Conservation (phyloP, 1,140 invertebrate genomes). For the Ceratina calcarata region DNA sequence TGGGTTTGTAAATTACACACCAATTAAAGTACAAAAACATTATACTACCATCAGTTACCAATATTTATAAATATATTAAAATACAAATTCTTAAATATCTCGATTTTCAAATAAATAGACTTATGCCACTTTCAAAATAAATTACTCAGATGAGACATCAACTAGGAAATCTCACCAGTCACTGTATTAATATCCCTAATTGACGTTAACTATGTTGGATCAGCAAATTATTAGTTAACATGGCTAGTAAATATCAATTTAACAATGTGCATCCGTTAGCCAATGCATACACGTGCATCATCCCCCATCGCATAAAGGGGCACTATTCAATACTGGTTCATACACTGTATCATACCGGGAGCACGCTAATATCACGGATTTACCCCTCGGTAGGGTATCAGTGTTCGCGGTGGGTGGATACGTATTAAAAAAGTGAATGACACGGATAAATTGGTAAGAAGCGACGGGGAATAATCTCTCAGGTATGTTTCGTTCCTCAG, state of each 20-base stretch:
- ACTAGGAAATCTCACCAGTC: no score
- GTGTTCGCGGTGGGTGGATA: not conserved
- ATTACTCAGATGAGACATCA: no score
- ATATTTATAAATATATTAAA: no score
- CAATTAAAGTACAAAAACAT: no score
- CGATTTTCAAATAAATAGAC: no score
- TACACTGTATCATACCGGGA: not conserved
- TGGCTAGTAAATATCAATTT: no score
- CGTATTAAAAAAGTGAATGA: constrained; percentile 21
- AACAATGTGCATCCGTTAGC: not conserved
- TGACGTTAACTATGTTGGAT: not conserved
- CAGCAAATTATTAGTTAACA: not conserved
- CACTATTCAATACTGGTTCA: no score
- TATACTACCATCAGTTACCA: no score
- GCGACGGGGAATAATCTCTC: constrained; percentile 14
- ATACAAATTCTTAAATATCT: no score
- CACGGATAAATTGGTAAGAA: constrained; percentile 13
- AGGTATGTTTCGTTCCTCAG: not conserved
- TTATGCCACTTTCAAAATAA: no score
- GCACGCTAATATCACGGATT: not conserved
- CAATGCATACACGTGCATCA: not conserved
- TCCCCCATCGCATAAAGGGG: no score
- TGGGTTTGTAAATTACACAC: no score
- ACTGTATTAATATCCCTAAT: not conserved
- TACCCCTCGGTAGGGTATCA: not conserved